Evolutionary conservation across 1,140 invertebrate genomes (phyloP).

Genomic region (Pseudomyrmex gracilis): DNA sequence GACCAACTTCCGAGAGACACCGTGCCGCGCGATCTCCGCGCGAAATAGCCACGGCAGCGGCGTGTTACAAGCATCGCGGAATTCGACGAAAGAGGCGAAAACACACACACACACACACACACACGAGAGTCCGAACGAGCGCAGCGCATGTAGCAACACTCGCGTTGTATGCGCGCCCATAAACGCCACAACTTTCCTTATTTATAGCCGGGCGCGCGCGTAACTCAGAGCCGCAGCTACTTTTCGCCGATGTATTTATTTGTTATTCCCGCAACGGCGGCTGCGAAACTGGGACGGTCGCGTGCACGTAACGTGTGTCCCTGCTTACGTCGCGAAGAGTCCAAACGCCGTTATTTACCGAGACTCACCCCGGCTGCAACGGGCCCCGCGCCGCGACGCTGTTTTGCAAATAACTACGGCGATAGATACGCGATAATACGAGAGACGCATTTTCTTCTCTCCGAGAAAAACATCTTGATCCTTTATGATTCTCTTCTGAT

Average conservation of each 20-base stretch:
- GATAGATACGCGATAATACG: slow-evolving; percentile 78
- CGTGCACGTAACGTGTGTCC: slow-evolving; percentile 57
- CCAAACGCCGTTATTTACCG: slow-evolving; percentile 76
- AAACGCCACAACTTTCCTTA: slow-evolving; percentile 80
- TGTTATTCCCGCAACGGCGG: slow-evolving; percentile 75
- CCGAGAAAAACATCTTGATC: neutral
- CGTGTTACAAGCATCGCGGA: slow-evolving; percentile 33
- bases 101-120: no score
- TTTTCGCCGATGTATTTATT: slow-evolving; percentile 81
- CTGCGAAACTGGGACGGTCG: slow-evolving; percentile 65
- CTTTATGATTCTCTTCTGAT: neutral
- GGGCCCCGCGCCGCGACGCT: slow-evolving; percentile 27
- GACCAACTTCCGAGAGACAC: slow-evolving; percentile 7
- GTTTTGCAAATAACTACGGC: slow-evolving; percentile 59
- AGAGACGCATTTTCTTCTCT: slow-evolving; percentile 50
- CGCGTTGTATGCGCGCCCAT: slow-evolving; percentile 76
- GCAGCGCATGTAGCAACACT: slow-evolving; percentile 22
- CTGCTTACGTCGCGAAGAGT: neutral
- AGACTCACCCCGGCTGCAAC: slow-evolving; percentile 48
- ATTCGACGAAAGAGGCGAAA: slow-evolving; percentile 31
- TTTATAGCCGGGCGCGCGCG: slow-evolving; percentile 72
- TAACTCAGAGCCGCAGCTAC: slow-evolving; percentile 76
- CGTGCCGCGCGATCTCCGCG: slow-evolving; percentile 5
- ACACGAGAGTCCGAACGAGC: slow-evolving; percentile 2
- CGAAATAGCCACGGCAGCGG: slow-evolving; percentile 49